Evolutionary conservation across 2,113 vertebrate species (phyloP), one percentile per base, ranked within the genome.

Genomic region (Lophochroa leadbeateri): DNA sequence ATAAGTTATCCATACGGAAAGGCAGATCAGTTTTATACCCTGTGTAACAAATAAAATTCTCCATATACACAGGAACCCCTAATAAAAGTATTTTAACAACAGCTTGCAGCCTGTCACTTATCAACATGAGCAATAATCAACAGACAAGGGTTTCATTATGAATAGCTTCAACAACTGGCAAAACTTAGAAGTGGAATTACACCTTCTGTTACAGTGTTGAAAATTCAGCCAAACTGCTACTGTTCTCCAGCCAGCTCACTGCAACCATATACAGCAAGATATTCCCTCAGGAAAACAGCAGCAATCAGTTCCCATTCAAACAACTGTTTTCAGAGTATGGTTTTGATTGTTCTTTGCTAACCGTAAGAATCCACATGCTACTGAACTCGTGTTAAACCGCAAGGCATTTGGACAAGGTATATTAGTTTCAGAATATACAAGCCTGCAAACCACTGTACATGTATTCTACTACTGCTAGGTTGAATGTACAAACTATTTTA

Each of bases 121-220:
- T 58, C 33, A 71, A 41, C 7, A 27, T 0, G 6, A 68, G 33
- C 0, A 0, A 52, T 5, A 72, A 78, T 15, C 25, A 91, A 47
- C 37, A 52, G 35, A 64, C 87, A 86, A 82, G 33, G 6, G 8
- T 85, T 91, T 67, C 4, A 2, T 61, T 75, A 41, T 1, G 0
- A 87, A 12, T 5, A 75, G 28, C 24, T 61, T 75, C 28, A 67
- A 63, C n/a, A 25, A n/a, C 23, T n/a, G 13, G 12, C 29, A 53
- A 39, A 33, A 29, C 39, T 21, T 19, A 33, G 13, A 94, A 58
- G 43, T 17, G 7, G 25, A 91, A 82, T 79, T 35, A 64, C 20
- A 67, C 57, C 16, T 86, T 27, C 49, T 81, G 1, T 33, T 35
- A 24, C 2, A 52, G 64, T 10, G 27, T 6, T 74, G 52, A 55